Conservation (phyloP, 2,113 vertebrate species). For the Cyphomyrus plagiostoma region DNA sequence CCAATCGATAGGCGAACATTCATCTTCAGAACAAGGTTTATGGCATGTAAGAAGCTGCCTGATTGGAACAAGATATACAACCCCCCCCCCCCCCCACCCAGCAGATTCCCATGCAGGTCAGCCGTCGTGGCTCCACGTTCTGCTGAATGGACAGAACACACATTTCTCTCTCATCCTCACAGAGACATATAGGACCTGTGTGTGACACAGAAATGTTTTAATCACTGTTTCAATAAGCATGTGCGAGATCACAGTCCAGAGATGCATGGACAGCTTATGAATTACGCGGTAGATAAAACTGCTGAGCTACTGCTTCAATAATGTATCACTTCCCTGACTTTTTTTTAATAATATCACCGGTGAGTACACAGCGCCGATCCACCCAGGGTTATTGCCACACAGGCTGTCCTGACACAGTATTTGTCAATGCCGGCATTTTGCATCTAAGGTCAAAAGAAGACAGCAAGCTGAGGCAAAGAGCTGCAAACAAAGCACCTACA, state of each 20-base stretch:
- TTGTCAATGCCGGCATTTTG: conserved; percentile 27
- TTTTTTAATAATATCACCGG: background rate
- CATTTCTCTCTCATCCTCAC: background rate
- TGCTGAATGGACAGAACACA: conserved; percentile 11
- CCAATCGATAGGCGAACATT: conserved; percentile 39
- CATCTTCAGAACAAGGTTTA: conserved; percentile 29
- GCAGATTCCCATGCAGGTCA: background rate
- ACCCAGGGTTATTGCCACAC: conserved; percentile 1
- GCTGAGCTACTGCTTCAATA: background rate
- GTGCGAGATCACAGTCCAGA: background rate
- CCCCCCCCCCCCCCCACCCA: background rate
- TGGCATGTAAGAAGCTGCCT: conserved; percentile 26
- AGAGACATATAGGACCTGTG: background rate
- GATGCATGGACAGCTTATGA: background rate
- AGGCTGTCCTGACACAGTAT: conserved; percentile 14
- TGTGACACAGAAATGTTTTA: background rate
- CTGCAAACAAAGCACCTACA: conserved; percentile 33
- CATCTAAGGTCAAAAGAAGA: conserved; percentile 27
- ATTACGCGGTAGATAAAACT: background rate
- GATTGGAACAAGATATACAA: conserved; percentile 43
- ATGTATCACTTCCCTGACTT: conserved; percentile 2
- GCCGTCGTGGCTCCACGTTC: background rate
- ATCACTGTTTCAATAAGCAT: background rate
- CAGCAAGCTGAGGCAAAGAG: conserved; percentile 11
- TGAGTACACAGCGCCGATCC: background rate